Percentiles rank a stretch among this genome's conserved stretches.
Conservation (phyloP, 2,888 invertebrate species). For the Smittia aterrima region DNA sequence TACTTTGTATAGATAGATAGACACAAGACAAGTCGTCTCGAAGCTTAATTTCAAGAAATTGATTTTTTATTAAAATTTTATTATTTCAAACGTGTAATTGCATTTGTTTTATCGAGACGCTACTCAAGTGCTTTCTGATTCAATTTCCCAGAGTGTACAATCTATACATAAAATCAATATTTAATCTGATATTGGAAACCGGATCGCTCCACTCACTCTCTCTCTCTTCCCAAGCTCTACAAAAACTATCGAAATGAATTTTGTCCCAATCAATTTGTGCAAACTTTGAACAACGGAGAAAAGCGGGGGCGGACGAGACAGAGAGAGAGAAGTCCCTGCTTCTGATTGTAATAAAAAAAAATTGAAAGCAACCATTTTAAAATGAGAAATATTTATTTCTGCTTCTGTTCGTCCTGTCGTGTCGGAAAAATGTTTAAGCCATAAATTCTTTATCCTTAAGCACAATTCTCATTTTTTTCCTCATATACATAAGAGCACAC, state of each 20-base stretch:
- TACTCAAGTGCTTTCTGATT: slow-evolving; percentile 10
- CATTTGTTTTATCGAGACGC: slow-evolving; percentile 3
- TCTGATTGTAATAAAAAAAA: neutral
- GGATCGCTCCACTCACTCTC: neutral
- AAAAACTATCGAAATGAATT: neutral
- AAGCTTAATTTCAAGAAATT: slow-evolving; percentile 19
- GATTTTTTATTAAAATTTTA: slow-evolving; percentile 24
- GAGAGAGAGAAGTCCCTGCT: no score
- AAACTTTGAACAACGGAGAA: neutral
- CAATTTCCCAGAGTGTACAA: neutral
- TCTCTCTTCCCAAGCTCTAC: no score
- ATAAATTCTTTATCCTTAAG: slow-evolving; percentile 32
- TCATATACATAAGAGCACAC: neutral
- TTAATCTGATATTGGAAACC: slow-evolving; percentile 10
- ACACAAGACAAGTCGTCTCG: neutral
- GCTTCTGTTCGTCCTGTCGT: neutral
- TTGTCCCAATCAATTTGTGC: neutral
- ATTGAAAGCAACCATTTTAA: neutral
- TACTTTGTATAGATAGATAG: neutral
- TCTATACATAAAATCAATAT: slow-evolving; percentile 16
- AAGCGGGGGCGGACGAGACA: no score
- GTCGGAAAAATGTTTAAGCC: neutral
- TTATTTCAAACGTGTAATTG: slow-evolving; percentile 23
- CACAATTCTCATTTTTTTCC: no score
- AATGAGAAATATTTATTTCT: neutral